Conservation (phyloP, 2,113 vertebrate genomes). For the Hippocampus abdominalis region DNA sequence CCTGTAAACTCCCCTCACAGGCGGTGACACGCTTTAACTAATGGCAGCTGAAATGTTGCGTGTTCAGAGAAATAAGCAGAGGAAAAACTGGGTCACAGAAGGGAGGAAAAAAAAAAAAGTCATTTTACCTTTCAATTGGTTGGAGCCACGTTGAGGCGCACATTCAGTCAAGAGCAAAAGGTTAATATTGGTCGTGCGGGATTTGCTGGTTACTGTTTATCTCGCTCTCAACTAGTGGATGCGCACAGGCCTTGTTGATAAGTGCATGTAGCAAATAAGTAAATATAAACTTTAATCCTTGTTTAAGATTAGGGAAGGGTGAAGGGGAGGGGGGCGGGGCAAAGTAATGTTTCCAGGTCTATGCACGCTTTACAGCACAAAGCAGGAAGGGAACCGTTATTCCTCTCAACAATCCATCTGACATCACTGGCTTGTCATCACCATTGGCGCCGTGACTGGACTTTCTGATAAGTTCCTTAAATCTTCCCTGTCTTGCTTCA, state of each 20-base stretch:
- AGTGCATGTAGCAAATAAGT: conserved; percentile 18
- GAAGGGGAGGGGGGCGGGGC: neutral
- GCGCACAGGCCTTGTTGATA: conserved; percentile 25
- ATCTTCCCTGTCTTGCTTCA: neutral
- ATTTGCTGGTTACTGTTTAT: conserved; percentile 45
- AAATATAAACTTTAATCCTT: conserved; percentile 29
- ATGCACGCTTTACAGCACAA: conserved; percentile 21
- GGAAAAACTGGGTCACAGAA: conserved; percentile 61
- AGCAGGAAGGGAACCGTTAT: conserved; percentile 16
- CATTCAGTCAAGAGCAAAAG: conserved; percentile 42
- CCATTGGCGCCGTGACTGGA: conserved; percentile 8
- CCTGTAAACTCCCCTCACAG: conserved; percentile 27
- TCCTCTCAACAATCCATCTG: conserved; percentile 30
- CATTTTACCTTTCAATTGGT: conserved; percentile 59
- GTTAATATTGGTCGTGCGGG: conserved; percentile 61
- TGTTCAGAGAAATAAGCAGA: conserved; percentile 63
- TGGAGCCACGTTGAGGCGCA: conserved; percentile 32
- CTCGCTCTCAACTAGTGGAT: conserved; percentile 31
- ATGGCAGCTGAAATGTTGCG: conserved; percentile 67
- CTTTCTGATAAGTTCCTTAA: conserved; percentile 6
- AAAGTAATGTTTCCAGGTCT: conserved; percentile 32
- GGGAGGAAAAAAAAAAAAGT: conserved; percentile 23
- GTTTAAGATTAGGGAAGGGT: conserved; percentile 28
- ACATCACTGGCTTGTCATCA: conserved; percentile 11
- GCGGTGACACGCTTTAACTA: conserved; percentile 60